phyloP scores from a whole-genome alignment of 2,888 invertebrate species.

The Trichacis sp. region DNA sequence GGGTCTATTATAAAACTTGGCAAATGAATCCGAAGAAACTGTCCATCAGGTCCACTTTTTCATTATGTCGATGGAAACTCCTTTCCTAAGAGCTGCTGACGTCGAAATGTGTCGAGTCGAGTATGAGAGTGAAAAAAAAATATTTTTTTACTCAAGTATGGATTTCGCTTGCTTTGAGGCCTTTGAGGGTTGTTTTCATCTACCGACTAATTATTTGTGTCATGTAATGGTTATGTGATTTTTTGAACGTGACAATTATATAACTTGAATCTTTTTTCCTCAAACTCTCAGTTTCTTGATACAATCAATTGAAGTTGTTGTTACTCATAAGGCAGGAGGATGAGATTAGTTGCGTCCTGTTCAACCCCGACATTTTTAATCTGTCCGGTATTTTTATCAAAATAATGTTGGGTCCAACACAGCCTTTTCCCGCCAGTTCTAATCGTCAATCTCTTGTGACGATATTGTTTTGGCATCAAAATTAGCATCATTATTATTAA shows the following conservation, averaged over 20 bases:
- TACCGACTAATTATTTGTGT: background rate
- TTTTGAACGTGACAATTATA: slow-evolving; percentile 5
- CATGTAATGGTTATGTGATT: background rate
- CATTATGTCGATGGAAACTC: background rate
- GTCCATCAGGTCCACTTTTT: background rate
- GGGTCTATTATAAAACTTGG: slow-evolving; percentile 2
- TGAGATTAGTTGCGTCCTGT: slow-evolving; percentile 7
- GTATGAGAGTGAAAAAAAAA: slow-evolving; percentile 5
- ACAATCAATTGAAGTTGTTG: background rate
- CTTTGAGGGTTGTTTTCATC: slow-evolving; percentile 8
- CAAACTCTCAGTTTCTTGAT: background rate
- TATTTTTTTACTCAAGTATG: no score
- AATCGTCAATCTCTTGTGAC: slow-evolving; percentile 3
- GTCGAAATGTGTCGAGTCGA: slow-evolving; percentile 3
- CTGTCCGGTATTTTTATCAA: slow-evolving; percentile 15
- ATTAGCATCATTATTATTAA: slow-evolving; percentile 6
- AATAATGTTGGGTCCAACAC: slow-evolving; percentile 6
- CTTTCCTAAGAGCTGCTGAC: no score
- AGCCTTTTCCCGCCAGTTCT: slow-evolving; percentile 33
- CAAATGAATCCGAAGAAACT: background rate
- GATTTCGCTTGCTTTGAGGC: slow-evolving; percentile 4
- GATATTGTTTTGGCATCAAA: slow-evolving; percentile 27
- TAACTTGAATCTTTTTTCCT: slow-evolving; percentile 10
- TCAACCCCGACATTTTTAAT: slow-evolving; percentile 19
- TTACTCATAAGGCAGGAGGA: slow-evolving; percentile 4